These are phyloP conservation scores for Drosophila varians DNA, from an alignment of 1,140 invertebrate species.

Conservation along the genomic window DNA sequence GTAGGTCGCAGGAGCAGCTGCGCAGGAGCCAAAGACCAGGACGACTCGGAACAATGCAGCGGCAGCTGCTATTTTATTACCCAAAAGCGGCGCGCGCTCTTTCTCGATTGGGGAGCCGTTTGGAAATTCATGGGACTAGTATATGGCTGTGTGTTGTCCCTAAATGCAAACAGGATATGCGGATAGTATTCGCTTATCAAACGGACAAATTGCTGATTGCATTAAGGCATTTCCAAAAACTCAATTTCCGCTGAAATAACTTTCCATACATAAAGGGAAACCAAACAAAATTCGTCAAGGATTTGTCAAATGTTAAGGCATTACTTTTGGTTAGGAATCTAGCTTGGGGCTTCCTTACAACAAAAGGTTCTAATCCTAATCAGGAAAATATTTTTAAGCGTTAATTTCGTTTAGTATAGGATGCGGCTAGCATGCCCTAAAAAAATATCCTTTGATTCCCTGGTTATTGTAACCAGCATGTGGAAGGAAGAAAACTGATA, in stretches of 20 bases:
- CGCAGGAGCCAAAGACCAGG: slow-evolving; percentile 47
- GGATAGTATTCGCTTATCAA: slow-evolving; percentile 51
- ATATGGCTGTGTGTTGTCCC: neutral
- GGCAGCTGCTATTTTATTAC: slow-evolving; percentile 71
- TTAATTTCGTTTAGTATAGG: too few species aligned
- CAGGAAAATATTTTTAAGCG: too few species aligned
- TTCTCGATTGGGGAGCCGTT: slow-evolving; percentile 33
- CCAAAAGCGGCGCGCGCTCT: slow-evolving; percentile 43
- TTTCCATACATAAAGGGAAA: slow-evolving; percentile 4
- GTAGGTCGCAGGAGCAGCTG: too few species aligned
- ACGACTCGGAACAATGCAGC: slow-evolving; percentile 54
- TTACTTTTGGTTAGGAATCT: neutral
- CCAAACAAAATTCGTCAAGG: slow-evolving; percentile 6
- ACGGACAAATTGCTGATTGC: slow-evolving; percentile 63
- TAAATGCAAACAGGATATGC: slow-evolving; percentile 19
- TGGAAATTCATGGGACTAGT: too few species aligned
- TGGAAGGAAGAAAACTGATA: slow-evolving; percentile 17
- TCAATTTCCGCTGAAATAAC: slow-evolving; percentile 51
- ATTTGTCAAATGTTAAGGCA: neutral
- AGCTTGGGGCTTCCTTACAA: neutral
- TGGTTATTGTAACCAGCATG: neutral
- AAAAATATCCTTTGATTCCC: neutral
- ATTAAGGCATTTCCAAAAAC: slow-evolving; percentile 31
- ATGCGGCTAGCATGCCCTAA: too few species aligned
- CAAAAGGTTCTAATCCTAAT: too few species aligned